Percentiles rank a stretch among this genome's conserved stretches.
phyloP scores from a whole-genome alignment of 2,888 invertebrate species.

The Drosophila rellima region DNA sequence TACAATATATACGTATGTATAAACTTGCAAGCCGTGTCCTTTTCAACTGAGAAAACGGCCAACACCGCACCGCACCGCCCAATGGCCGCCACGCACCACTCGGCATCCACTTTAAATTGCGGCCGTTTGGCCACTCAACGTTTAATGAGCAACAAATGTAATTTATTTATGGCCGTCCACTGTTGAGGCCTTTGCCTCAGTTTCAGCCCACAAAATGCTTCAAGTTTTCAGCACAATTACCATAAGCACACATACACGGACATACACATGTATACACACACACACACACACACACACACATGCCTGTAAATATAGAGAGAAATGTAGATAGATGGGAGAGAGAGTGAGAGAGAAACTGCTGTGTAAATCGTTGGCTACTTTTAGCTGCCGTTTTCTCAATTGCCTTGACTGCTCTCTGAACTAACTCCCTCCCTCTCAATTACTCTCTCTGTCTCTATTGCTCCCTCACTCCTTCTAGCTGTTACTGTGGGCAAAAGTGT shows the following conservation, averaged over 20 bases:
- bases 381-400: constrained; percentile 67
- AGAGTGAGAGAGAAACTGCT: constrained; percentile 34
- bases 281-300: constrained; percentile 9
- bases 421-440: background rate
- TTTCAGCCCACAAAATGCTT: constrained; percentile 70
- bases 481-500: constrained; percentile 60
- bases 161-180: constrained; percentile 72
- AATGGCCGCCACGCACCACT: constrained; percentile 7
- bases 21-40: background rate
- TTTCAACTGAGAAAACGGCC: constrained; percentile 9
- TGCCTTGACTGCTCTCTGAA: constrained; percentile 38
- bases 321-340: constrained; percentile 9
- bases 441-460: background rate
- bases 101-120: constrained; percentile 53
- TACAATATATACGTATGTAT: constrained; percentile 11
- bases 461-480: background rate
- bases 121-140: constrained; percentile 73
- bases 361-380: constrained; percentile 76
- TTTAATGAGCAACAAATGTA: constrained; percentile 80
- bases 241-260: constrained; percentile 65
- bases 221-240: constrained; percentile 80
- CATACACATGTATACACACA: constrained; percentile 43
- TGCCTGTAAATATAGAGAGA: constrained; percentile 1
- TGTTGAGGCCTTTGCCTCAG: constrained; percentile 60
- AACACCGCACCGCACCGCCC: background rate